Conservation (phyloP, 1,140 invertebrate species). For the Papilio dardanus region DNA sequence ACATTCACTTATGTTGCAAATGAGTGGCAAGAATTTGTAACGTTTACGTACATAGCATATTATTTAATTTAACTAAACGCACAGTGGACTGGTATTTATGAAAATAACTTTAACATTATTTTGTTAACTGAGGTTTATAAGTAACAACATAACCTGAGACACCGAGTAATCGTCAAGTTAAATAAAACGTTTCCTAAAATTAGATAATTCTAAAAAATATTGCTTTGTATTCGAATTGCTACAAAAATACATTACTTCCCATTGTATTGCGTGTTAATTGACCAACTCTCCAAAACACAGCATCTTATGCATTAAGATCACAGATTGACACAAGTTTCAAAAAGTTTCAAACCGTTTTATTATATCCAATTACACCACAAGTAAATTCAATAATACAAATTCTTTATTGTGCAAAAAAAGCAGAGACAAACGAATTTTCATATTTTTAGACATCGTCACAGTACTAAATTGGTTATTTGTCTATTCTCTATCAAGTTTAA, state of each 20-base stretch:
- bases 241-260: neutral
- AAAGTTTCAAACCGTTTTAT: neutral
- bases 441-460: too few species aligned
- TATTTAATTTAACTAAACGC: neutral
- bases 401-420: too few species aligned
- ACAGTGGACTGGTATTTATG: neutral
- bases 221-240: constrained; percentile 10
- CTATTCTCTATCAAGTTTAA: too few species aligned
- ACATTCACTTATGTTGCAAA: constrained; percentile 12
- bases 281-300: neutral
- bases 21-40: neutral
- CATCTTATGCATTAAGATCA: neutral
- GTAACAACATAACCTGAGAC: too few species aligned
- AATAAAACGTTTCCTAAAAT: neutral
- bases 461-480: too few species aligned
- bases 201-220: neutral
- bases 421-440: too few species aligned
- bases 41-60: neutral
- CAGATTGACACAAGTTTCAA: neutral
- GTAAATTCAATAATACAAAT: too few species aligned
- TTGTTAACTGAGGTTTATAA: neutral
- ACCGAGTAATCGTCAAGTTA: too few species aligned
- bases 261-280: constrained; percentile 8
- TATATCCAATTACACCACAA: neutral
- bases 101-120: neutral